Evolutionary conservation across 2,797 vertebrate genomes (phyloP).

Genomic region (Scomberomorus guttatus): DNA sequence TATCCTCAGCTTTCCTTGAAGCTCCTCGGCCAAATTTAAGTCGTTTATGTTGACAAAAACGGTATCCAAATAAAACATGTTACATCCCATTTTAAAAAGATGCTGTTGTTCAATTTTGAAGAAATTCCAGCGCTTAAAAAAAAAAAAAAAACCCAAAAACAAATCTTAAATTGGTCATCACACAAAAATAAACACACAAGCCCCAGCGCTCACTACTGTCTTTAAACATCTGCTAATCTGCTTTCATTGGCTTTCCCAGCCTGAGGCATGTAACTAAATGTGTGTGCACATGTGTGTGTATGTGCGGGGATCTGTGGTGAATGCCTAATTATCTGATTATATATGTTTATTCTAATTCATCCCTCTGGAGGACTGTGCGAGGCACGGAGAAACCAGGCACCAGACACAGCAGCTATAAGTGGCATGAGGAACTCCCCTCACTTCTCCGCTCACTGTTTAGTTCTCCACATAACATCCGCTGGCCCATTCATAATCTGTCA

Average conservation of each 20-base stretch:
- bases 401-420: slow-evolving; percentile 65
- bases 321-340: slow-evolving; percentile 86
- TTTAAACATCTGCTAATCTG: slow-evolving; percentile 80
- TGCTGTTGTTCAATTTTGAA: slow-evolving; percentile 13
- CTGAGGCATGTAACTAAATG: slow-evolving; percentile 58
- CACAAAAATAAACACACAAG: slow-evolving; percentile 68
- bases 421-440: slow-evolving; percentile 70
- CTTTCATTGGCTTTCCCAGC: slow-evolving; percentile 74
- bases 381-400: slow-evolving; percentile 67
- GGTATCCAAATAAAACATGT: slow-evolving; percentile 4
- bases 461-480: slow-evolving; percentile 63
- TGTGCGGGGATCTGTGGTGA: slow-evolving; percentile 64
- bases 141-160: slow-evolving; percentile 25
- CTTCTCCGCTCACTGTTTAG: slow-evolving; percentile 59
- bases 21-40: slow-evolving; percentile 11
- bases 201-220: slow-evolving; percentile 59
- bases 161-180: slow-evolving; percentile 56
- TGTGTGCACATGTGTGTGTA: slow-evolving; percentile 40
- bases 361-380: slow-evolving; percentile 76
- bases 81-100: not conserved
- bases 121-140: not conserved
- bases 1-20: slow-evolving; percentile 35
- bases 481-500: slow-evolving; percentile 70
- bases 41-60: not conserved
- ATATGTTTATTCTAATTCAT: slow-evolving; percentile 86